Percentiles rank a stretch among this genome's conserved stretches.
phyloP scores from a whole-genome alignment of 2,888 invertebrate species.

The Drosophila neonasuta region DNA sequence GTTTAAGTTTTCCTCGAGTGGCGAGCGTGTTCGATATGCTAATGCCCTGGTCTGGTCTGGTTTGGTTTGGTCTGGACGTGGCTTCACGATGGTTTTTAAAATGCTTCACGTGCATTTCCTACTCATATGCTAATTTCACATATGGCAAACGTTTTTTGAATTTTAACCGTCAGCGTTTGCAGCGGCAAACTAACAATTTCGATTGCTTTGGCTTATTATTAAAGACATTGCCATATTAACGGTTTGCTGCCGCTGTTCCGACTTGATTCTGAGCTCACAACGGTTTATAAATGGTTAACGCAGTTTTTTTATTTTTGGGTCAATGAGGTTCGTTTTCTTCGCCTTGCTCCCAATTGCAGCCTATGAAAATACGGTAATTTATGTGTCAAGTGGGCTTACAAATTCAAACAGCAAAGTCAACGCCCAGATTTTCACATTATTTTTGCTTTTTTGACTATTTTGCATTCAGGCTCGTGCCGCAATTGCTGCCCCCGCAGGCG shows the following conservation, averaged over 20 bases:
- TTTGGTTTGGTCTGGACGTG: conserved; percentile 16
- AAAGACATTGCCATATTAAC: conserved; percentile 39
- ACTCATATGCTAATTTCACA: conserved; percentile 65
- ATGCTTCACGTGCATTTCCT: conserved; percentile 56
- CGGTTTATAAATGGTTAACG: conserved; percentile 2
- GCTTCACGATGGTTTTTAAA: conserved; percentile 48
- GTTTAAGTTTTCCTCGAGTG: conserved; percentile 6
- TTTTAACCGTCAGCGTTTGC: conserved; percentile 42
- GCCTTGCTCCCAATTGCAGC: conserved; percentile 47
- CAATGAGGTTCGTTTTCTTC: conserved; percentile 35
- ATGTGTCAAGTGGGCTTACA: conserved; percentile 53
- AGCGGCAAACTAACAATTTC: conserved; percentile 32
- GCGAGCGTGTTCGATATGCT: conserved; percentile 31
- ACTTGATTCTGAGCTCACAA: conserved; percentile 19
- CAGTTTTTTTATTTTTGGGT: conserved; percentile 35
- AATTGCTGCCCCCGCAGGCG: conserved; percentile 60
- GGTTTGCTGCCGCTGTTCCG: conserved; percentile 9
- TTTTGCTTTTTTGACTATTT: conserved; percentile 38
- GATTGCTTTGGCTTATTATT: conserved; percentile 25
- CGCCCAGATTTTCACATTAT: conserved; percentile 30
- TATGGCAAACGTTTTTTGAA: conserved; percentile 57
- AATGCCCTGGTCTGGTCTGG: conserved; percentile 24
- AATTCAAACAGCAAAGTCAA: conserved; percentile 35
- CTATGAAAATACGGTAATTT: conserved; percentile 51
- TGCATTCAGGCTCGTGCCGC: conserved; percentile 63